A percentile compares a stretch with the other conserved stretches of the same genome.
These are phyloP conservation scores for Hyphantria cunea DNA, from an alignment of 1,140 invertebrate species.

Conservation along the genomic window DNA sequence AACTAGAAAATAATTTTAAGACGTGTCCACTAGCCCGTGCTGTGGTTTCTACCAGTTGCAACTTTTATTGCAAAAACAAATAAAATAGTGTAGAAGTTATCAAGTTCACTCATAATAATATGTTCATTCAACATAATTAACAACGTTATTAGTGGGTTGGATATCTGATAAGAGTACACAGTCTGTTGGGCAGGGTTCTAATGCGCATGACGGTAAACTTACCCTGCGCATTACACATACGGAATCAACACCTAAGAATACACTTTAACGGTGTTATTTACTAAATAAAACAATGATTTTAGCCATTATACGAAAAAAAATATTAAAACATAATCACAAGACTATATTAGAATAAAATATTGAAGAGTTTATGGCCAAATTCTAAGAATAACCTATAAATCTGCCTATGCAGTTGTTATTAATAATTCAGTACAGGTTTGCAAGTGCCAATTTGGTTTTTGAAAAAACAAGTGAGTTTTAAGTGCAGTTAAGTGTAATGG, in stretches of 20 bases:
- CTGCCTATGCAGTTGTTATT: slow-evolving; percentile 28
- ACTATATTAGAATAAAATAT: neutral
- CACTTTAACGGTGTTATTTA: slow-evolving; percentile 41
- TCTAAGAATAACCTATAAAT: slow-evolving; percentile 35
- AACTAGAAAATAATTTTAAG: too few species aligned
- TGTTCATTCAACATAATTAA: too few species aligned
- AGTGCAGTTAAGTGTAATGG: neutral
- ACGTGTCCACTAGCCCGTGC: too few species aligned
- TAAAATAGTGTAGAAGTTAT: too few species aligned
- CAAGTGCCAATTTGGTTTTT: slow-evolving; percentile 6
- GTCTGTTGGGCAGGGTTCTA: neutral
- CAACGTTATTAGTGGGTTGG: too few species aligned
- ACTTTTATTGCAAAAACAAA: too few species aligned
- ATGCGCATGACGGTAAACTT: slow-evolving; percentile 37
- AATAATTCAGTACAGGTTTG: slow-evolving; percentile 20
- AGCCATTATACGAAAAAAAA: neutral
- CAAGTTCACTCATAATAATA: too few species aligned
- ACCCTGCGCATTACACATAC: slow-evolving; percentile 33
- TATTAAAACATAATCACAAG: neutral
- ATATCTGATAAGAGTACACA: too few species aligned
- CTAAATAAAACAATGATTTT: slow-evolving; percentile 24
- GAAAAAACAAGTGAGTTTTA: neutral
- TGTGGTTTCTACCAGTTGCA: too few species aligned
- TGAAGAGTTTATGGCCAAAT: neutral
- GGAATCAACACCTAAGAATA: slow-evolving; percentile 17